Conservation (phyloP, 2,888 invertebrate genomes). For the Spodoptera exigua region DNA sequence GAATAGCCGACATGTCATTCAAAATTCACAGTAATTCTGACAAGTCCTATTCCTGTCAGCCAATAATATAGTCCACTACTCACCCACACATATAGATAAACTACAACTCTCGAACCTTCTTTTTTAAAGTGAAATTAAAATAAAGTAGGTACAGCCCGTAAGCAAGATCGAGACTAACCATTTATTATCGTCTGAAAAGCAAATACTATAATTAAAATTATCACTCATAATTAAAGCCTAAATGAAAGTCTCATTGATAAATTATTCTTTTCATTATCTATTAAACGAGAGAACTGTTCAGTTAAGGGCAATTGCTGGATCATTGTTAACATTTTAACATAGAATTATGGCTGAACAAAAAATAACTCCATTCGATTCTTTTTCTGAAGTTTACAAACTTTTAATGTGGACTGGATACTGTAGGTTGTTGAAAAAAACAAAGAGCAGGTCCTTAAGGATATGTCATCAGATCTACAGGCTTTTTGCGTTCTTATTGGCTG, state of each 20-base stretch:
- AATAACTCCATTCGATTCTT: constrained; percentile 64
- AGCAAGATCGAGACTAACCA: too few species aligned
- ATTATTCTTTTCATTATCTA: constrained; percentile 2
- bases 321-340: constrained; percentile 21
- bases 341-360: constrained; percentile 46
- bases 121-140: too few species aligned
- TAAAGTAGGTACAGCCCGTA: too few species aligned
- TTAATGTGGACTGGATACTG: constrained; percentile 61
- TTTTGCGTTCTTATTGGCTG: constrained; percentile 41
- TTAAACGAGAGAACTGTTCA: constrained; percentile 21
- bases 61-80: too few species aligned
- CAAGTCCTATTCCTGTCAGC: too few species aligned
- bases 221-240: too few species aligned
- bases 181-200: too few species aligned
- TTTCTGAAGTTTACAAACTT: constrained; percentile 57
- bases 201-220: too few species aligned
- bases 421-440: constrained; percentile 57
- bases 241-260: background rate
- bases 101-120: too few species aligned
- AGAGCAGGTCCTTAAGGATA: constrained; percentile 44
- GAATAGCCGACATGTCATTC: too few species aligned
- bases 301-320: constrained; percentile 27
- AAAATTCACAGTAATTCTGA: too few species aligned
- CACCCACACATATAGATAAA: too few species aligned
- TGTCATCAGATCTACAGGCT: constrained; percentile 58